Base-by-base conservation (phyloP, 2,797 vertebrate species). In the Coendou prehensilis region DNA sequence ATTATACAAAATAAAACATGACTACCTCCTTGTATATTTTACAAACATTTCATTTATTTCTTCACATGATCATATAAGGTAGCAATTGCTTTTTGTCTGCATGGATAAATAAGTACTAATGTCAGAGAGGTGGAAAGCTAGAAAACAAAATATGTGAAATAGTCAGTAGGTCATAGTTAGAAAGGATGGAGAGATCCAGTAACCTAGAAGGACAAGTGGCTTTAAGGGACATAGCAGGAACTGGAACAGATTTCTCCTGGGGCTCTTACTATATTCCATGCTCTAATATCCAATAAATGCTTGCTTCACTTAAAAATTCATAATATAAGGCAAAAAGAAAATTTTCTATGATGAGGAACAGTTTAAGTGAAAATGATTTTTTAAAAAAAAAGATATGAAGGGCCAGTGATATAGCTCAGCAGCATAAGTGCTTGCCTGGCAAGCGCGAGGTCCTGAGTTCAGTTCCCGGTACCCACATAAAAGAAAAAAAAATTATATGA, bases 361-460 rank as follows among this genome's bases (percentile, higher is more conserved):
- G 52, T 83, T 82, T 83, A 91, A 94, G 41, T 71, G 14, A 33
- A 87, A 94, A 88, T 78, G 28, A 0, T 81, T 90, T 92, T 80
- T 89, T 41, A 41, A 41, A 41, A 41, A 41, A 41, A 41, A 41
- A 41, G 37, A 41, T 41, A 41, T 41, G 37, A 41, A 41, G 37
- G 37, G 37, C 2, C 37, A 41, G 37, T 41, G 37, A 41, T 41
- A 41, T 41, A 41, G 37, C 37, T 41, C 37, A 41, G 37, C 37
- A 41, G 37, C 37, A 41, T 41, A 41, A 41, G 37, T 41, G 37
- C 37, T 2, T 41, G 37, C 37, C 37, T 41, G 37, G 37, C 37
- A 41, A 41, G 37, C 37, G 37, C 37, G 37, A 41, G 37, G 37
- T 41, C 37, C 37, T 41, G 37, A 41, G 37, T 41, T 41, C 37